phyloP scores from a whole-genome alignment of 2,113 vertebrate genomes.

The Myotis brandtii region DNA sequence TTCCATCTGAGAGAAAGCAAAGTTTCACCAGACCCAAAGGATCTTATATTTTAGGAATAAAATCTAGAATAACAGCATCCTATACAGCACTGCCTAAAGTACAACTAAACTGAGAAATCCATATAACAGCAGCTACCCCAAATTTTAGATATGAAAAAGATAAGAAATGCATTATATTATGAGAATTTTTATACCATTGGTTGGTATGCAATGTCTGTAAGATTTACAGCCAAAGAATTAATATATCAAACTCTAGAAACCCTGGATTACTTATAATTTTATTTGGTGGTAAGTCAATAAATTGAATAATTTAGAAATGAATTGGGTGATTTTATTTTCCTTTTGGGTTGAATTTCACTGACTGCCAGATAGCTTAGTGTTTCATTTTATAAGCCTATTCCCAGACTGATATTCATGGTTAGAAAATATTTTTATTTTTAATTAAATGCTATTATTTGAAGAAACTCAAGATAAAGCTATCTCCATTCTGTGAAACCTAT shows the following conservation, averaged over 20 bases:
- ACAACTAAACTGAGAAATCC: not conserved
- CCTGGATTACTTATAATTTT: conserved; percentile 33
- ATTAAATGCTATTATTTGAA: conserved; percentile 54
- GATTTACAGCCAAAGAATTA: conserved; percentile 48
- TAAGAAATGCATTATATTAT: not conserved
- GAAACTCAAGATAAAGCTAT: not conserved
- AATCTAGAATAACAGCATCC: not conserved
- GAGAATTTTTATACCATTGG: conserved; percentile 17
- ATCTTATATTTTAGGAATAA: not conserved
- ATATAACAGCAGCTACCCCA: not conserved
- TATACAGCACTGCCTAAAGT: not conserved
- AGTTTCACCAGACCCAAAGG: conserved; percentile 29
- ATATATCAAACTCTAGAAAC: conserved; percentile 15
- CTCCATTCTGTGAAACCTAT: conserved; percentile 21
- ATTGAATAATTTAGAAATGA: conserved; percentile 33
- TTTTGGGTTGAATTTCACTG: conserved; percentile 22
- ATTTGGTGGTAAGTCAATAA: conserved; percentile 42
- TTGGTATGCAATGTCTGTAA: conserved; percentile 11
- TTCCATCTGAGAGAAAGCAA: conserved; percentile 38
- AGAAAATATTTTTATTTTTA: conserved; percentile 48
- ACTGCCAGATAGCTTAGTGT: not conserved
- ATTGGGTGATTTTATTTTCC: conserved; percentile 26
- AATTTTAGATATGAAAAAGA: not conserved
- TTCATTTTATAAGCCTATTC: not conserved
- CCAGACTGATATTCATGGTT: not conserved